A percentile compares a stretch with the other conserved stretches of the same genome.
Evolutionary conservation across 1,140 invertebrate species (phyloP).

Genomic region (Globodera rostochiensis): DNA sequence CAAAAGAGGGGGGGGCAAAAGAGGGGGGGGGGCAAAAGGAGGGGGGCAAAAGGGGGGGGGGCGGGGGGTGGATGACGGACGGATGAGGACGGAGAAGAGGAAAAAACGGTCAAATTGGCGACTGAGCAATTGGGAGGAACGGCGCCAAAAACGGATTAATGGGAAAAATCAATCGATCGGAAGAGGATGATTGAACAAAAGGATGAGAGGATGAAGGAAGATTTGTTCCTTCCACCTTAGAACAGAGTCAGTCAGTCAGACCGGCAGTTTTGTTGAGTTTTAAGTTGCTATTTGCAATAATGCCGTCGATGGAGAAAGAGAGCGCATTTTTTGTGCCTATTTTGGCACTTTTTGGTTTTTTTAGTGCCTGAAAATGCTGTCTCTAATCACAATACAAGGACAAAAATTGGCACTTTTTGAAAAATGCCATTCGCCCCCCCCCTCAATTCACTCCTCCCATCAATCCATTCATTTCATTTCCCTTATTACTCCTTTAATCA

Average conservation of each 20-base stretch:
- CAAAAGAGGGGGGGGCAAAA: neutral
- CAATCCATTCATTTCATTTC: too few relatives aligned
- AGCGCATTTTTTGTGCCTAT: neutral
- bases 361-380: too few relatives aligned
- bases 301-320: neutral
- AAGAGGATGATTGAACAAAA: neutral
- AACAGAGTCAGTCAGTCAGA: too few relatives aligned
- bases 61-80: neutral
- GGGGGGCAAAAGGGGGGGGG: neutral
- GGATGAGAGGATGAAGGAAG: neutral
- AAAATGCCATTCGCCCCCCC: too few relatives aligned
- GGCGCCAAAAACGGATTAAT: constrained; percentile 13
- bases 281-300: neutral
- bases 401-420: too few relatives aligned
- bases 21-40: too few relatives aligned
- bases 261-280: too few relatives aligned
- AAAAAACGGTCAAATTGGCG: neutral
- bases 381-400: too few relatives aligned
- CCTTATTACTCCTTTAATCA: too few relatives aligned
- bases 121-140: neutral
- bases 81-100: neutral
- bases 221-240: neutral
- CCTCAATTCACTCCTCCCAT: too few relatives aligned
- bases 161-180: neutral
- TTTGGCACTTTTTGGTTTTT: too few relatives aligned